phyloP scores from a whole-genome alignment of 2,797 vertebrate genomes.

The Notoglanidium macrostoma region DNA sequence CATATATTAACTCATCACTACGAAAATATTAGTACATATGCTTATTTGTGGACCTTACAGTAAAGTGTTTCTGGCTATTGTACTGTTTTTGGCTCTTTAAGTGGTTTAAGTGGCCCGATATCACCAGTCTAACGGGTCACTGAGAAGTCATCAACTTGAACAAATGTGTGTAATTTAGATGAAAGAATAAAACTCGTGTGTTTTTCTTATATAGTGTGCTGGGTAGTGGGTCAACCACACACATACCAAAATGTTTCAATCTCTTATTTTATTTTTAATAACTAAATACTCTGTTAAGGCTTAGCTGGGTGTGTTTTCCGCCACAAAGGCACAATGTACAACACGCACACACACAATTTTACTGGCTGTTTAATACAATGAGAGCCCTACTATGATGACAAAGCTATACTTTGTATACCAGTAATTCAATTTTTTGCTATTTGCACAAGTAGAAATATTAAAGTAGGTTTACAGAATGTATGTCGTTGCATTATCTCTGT shows the following conservation, averaged over 20 bases:
- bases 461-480: constrained; percentile 53
- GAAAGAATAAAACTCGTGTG: not conserved
- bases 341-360: constrained; percentile 32
- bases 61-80: not conserved
- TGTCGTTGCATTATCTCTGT: constrained; percentile 24
- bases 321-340: constrained; percentile 30
- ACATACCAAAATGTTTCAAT: constrained; percentile 16
- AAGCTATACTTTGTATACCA: constrained; percentile 69
- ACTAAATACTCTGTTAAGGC: not conserved
- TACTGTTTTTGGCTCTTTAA: constrained; percentile 6
- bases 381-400: constrained; percentile 55
- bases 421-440: constrained; percentile 80
- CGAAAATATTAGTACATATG: not conserved
- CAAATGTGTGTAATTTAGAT: constrained; percentile 21
- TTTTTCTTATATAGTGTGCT: constrained; percentile 13
- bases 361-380: constrained; percentile 61
- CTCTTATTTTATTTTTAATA: constrained; percentile 9
- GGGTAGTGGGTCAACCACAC: constrained; percentile 20
- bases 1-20: not conserved
- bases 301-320: constrained; percentile 14
- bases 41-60: not conserved
- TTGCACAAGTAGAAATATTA: constrained; percentile 73
- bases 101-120: not conserved
- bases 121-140: not conserved
- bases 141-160: not conserved